Base-by-base conservation (phyloP, 2,888 invertebrate species). In the Mechanitis messenoides region DNA sequence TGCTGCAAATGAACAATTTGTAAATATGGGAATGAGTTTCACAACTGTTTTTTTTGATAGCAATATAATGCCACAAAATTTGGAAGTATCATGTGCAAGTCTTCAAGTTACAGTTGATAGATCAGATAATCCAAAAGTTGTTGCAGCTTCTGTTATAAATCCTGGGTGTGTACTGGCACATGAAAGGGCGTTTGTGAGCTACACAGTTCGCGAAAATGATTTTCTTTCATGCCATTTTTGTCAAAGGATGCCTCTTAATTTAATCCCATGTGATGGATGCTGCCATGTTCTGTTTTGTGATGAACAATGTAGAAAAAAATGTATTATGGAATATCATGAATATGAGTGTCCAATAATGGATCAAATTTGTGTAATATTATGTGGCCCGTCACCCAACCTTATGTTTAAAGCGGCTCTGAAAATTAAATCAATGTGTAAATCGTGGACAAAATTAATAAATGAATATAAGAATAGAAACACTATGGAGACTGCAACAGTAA, bases 251-350 rank as follows among this genome's bases (percentile, higher is more conserved):
- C 28, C 56, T 35, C 57, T 70, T 7, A 73, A 73, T 56, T 63
- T 77, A 46, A 67, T 71, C 20, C 75, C 76, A 0, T 77, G 76
- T 53, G 68, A 72, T 5, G 61, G 57, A 4, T 77, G 76, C 54
- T 66, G 64, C 54, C 4, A 12, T n/a, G 72, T 64, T 4, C 50
- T 76, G 12, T 77, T 74, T 56, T 77, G 76, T 57, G 59, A 67
- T 62, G 64, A 71, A 12, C 12, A 59, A 4, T 77, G 76, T 60
- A 71, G 60, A 62, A 46, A 53, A n/a, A 45, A 55, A 9, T 70
- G 72, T 57, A 4, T 62, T 28, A 38, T 60, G 0, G 69, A 74
- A 46, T 74, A 70, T 31, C 76, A 77, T 53, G 50, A 61, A 0
- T 58, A 66, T 61, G 75, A 74, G 65, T 77, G 76, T 56, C 47